Percentiles rank a stretch among this genome's conserved stretches.
These are phyloP conservation scores for Lithobates pipiens DNA, from an alignment of 2,797 vertebrate genomes.

Conservation along the genomic window DNA sequence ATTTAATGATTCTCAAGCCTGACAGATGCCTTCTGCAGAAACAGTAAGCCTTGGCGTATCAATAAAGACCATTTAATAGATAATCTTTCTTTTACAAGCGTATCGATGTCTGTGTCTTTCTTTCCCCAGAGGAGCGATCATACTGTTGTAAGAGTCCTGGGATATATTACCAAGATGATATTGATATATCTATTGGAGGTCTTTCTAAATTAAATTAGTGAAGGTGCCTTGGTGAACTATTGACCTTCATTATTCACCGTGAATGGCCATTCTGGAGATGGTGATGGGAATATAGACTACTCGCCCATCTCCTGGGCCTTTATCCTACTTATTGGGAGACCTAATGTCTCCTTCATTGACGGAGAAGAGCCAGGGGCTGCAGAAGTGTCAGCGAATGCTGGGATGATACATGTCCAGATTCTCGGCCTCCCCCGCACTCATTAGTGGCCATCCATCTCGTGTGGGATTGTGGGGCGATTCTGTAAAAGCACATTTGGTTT, in stretches of 20 bases:
- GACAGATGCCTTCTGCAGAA: background rate
- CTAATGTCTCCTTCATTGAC: background rate
- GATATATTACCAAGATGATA: background rate
- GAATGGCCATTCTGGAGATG: background rate
- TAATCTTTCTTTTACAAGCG: background rate
- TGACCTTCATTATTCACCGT: conserved; percentile 35
- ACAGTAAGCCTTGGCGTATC: background rate
- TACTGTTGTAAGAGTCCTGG: background rate
- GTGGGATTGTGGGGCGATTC: conserved; percentile 6
- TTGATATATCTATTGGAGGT: conserved; percentile 28
- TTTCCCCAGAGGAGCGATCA: background rate
- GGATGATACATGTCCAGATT: conserved; percentile 32
- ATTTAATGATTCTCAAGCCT: too few relatives aligned
- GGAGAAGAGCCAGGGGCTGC: background rate
- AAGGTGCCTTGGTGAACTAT: conserved; percentile 29
- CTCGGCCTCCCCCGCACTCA: conserved; percentile 41
- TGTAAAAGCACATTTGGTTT: conserved; percentile 53
- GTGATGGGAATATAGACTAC: background rate
- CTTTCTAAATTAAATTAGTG: conserved; percentile 45
- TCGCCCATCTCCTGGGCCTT: background rate
- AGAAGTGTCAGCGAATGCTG: background rate
- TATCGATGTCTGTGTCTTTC: background rate
- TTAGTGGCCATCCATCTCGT: conserved; percentile 41
- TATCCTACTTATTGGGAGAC: background rate
- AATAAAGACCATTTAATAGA: background rate